Base-by-base conservation (phyloP, 2,797 vertebrate species). In the Sebastes jordani region DNA sequence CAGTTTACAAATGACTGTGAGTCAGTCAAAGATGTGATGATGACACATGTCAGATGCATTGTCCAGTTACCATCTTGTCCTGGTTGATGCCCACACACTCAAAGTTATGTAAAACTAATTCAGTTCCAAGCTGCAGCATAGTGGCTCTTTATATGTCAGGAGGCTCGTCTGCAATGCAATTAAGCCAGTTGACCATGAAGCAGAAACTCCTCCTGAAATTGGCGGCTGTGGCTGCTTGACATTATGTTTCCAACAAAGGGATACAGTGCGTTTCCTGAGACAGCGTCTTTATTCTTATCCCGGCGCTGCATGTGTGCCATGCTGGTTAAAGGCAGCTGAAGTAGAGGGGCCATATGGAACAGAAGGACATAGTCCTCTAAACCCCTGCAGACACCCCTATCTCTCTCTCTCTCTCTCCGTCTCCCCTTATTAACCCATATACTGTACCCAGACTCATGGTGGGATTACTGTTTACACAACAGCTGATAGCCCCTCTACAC, bases 281-380 rank as follows among this genome's bases (percentile, higher is more conserved):
- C 78, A 34, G 9, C 32, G 68, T 34, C 73, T 88, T 84, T 86
- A 61, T 85, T 88, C 81, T 86, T 54, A 79, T 84, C 82, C 76
- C 34, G 14, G 20, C 25, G 8, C 78, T 67, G 60, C 71, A 65
- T 83, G 86, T 84, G 65, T 86, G 79, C 55, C 76, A 22, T 71
- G 65, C 61, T 66, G 81, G 62, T 80, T 77, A 49, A 49, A 86
- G 29, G 68, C 85, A 78, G 85, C 81, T 79, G 64, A 85, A 82
- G 78, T 23, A 20, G 70, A 76, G 71, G 56, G 64, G 78, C 82
- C 91, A 87, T 88, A 83, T 86, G 85, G 87, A 87, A 78, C 89
- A 91, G 87, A 93, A 90, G 91, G 91, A 82, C 85, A 74, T 60
- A 85, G 82, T 86, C 85, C 73, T 82, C n/a, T 87, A 83, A 90